Base-by-base conservation (phyloP, 1,140 invertebrate species). In the Bombus cullumanus region DNA sequence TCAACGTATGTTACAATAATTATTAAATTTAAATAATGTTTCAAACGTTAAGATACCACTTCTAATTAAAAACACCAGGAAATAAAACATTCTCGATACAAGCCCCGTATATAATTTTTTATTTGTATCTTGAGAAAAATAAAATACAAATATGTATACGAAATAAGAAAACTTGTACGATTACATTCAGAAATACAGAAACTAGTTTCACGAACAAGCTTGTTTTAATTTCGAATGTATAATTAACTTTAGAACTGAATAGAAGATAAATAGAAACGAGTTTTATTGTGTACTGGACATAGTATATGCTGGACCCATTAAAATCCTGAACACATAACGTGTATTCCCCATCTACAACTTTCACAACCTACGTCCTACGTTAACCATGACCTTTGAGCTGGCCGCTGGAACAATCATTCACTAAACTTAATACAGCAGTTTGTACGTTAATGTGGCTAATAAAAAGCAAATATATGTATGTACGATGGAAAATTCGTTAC, bases 341-440 rank as follows among this genome's bases (percentile, higher is more conserved):
- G 53, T 53, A 22, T 86, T 18, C n/a, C 22, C 68, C 43, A 57
- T 57, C 41, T 82, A 64, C 47, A 76, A 78, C 37, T 81, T 89
- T 88, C 79, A 68, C 83, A 80, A 41, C 71, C 87, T 86, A 71
- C 88, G 78, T 85, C 43, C 83, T 66, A 79, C 43, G 78, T 76
- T 88, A 89, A 88, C 88, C 88, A 31, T 89, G 87, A 89, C 87
- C 88, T 88, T 88, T 89, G 64, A 37, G 83, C 39, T 53, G 47
- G 1, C 18, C 47, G 47, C 18, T 72, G 62, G 62, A 80, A 88
- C 75, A 88, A 88, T 88, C 87, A 80, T 53, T 59, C 75, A 64
- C 59, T 78, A 75, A 69, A 80, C 78, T 64, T 80, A 89, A 88
- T 57, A 62, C 25, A 53, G 53, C 53, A 41, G n/a, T 82, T 89